Conservation (phyloP, 1,140 invertebrate species). For the Armadillidium nasatum region DNA sequence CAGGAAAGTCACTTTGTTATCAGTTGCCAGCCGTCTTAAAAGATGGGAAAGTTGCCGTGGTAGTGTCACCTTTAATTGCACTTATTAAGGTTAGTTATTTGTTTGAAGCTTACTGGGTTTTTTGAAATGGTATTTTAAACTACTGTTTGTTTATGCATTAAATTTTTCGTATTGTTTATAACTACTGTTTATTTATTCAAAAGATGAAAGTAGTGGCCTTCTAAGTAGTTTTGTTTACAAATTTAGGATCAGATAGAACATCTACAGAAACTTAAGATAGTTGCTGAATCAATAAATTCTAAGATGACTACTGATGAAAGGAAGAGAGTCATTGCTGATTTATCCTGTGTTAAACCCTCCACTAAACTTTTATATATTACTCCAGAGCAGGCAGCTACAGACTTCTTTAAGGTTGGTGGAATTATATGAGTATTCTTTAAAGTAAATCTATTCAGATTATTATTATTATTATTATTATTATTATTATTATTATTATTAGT, state of each 20-base stretch:
- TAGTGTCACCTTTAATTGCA: constrained; percentile 65
- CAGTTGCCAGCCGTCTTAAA: constrained; percentile 63
- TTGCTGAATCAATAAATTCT: constrained; percentile 80
- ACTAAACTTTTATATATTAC: constrained; percentile 86
- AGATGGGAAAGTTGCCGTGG: constrained; percentile 57
- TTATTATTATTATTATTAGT: neutral
- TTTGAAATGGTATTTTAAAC: neutral
- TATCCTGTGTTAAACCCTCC: constrained; percentile 62
- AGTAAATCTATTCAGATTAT: no score
- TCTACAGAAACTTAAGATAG: constrained; percentile 61
- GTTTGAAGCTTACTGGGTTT: neutral
- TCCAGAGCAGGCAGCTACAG: constrained; percentile 80
- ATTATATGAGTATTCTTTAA: no score
- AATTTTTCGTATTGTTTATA: neutral
- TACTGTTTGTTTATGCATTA: neutral
- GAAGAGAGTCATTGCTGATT: constrained; percentile 66
- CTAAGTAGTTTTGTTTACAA: neutral
- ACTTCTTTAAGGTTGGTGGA: constrained; percentile 60
- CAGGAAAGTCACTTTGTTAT: constrained; percentile 67
- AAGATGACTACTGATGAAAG: constrained; percentile 70
- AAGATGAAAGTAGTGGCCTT: no score
- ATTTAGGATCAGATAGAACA: constrained; percentile 55
- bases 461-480: no score
- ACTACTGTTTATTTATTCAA: no score
- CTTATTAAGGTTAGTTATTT: constrained; percentile 57